Conservation (phyloP, 2,888 invertebrate genomes). For the Tupiocoris notatus region DNA sequence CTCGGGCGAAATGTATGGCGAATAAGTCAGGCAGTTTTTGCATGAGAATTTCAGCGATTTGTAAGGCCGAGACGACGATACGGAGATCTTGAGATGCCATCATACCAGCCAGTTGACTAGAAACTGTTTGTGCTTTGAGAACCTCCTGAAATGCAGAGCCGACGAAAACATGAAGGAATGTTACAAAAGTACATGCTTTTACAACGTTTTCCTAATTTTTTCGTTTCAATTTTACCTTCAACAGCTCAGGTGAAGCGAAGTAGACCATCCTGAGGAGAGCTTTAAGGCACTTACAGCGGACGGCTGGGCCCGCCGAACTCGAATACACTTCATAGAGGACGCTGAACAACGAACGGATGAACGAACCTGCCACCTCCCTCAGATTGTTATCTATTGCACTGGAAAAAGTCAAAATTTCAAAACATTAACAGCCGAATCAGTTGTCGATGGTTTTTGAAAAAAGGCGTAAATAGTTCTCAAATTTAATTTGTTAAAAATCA, state of each 20-base stretch:
- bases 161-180: background rate
- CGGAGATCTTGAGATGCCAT: slow-evolving; percentile 94
- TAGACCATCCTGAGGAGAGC: slow-evolving; percentile 95
- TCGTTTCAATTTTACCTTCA: slow-evolving; percentile 63
- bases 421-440: too few relatives aligned
- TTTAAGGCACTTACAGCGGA: slow-evolving; percentile 93
- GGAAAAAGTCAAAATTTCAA: slow-evolving; percentile 52
- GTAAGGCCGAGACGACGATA: slow-evolving; percentile 94
- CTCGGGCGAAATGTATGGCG: slow-evolving; percentile 90
- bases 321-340: slow-evolving; percentile 98
- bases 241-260: slow-evolving; percentile 83
- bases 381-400: slow-evolving; percentile 67
- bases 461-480: too few relatives aligned
- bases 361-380: slow-evolving; percentile 67
- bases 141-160: slow-evolving; percentile 54
- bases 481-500: too few relatives aligned
- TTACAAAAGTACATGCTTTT: too few relatives aligned
- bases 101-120: slow-evolving; percentile 98
- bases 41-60: slow-evolving; percentile 96
- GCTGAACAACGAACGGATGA: slow-evolving; percentile 79
- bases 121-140: slow-evolving; percentile 73
- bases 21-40: slow-evolving; percentile 94
- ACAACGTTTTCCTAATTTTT: too few relatives aligned
- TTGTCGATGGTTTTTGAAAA: too few relatives aligned
- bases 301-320: slow-evolving; percentile 95